A percentile compares a stretch with the other conserved stretches of the same genome.
Evolutionary conservation across 1,140 invertebrate species (phyloP).

Genomic region (Orchestia grillus): DNA sequence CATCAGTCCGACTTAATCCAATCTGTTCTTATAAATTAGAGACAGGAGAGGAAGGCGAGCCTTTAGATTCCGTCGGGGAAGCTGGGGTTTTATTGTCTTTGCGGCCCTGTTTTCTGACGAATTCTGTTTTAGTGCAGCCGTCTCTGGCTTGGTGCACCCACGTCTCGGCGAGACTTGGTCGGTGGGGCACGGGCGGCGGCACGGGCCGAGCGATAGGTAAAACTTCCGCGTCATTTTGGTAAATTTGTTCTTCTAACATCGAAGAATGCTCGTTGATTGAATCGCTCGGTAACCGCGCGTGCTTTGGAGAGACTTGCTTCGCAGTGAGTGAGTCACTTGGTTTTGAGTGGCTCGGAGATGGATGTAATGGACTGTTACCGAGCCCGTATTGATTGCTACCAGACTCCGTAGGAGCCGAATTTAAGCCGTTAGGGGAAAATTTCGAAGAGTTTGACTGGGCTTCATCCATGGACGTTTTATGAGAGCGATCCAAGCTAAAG

Average conservation of each 20-base stretch:
- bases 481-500: neutral
- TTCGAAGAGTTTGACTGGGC: neutral
- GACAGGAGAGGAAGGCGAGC: constrained; percentile 42
- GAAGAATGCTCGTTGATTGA: constrained; percentile 48
- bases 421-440: neutral
- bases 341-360: constrained; percentile 4
- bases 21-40: constrained; percentile 39
- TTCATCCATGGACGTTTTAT: neutral
- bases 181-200: constrained; percentile 29
- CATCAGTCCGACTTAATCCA: constrained; percentile 25
- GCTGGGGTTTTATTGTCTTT: constrained; percentile 1
- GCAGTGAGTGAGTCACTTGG: constrained; percentile 10
- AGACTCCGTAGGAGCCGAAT: neutral
- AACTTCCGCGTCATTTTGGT: constrained; percentile 16
- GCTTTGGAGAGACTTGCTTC: constrained; percentile 30
- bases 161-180: constrained; percentile 1
- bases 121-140: constrained; percentile 43
- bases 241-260: constrained; percentile 39
- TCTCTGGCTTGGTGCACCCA: constrained; percentile 22
- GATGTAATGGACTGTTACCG: constrained; percentile 46
- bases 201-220: neutral
- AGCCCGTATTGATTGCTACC: constrained; percentile 30
- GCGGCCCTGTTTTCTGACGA: constrained; percentile 20
- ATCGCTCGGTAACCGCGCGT: constrained; percentile 17
- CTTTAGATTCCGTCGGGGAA: constrained; percentile 8